Conservation (phyloP, 1,140 invertebrate species). For the Colletes latitarsis region DNA sequence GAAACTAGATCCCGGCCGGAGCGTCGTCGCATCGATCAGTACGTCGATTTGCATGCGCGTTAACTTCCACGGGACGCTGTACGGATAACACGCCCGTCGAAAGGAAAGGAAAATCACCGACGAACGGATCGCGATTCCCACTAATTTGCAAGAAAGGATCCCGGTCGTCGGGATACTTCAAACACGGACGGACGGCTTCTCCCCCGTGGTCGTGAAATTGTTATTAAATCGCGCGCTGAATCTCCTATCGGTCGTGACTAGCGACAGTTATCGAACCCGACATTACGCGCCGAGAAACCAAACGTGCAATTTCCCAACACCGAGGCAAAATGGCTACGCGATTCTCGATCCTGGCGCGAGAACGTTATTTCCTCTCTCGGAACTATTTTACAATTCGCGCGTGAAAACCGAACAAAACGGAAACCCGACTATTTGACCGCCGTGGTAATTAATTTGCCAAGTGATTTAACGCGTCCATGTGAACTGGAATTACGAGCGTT, state of each 20-base stretch:
- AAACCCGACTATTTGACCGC: too few relatives aligned
- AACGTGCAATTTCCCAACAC: constrained; percentile 14
- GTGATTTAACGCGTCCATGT: not conserved
- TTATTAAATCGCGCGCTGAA: not conserved
- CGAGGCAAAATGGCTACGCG: not conserved
- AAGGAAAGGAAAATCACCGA: not conserved
- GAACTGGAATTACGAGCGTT: not conserved
- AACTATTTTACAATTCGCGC: too few relatives aligned
- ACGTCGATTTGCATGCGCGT: constrained; percentile 50
- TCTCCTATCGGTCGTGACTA: not conserved
- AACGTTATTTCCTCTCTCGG: not conserved
- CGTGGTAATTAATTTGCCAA: not conserved
- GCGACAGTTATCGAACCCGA: constrained; percentile 4
- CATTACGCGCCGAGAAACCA: not conserved
- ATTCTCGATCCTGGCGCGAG: not conserved
- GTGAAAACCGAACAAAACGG: too few relatives aligned
- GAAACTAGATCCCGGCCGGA: constrained; percentile 32
- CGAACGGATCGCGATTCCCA: not conserved
- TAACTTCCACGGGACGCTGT: constrained; percentile 2
- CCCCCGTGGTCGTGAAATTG: not conserved
- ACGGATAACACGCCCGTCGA: not conserved
- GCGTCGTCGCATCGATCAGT: constrained; percentile 42
- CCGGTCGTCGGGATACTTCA: too few relatives aligned
- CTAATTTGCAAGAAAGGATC: not conserved
- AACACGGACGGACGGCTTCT: not conserved